Percentiles rank a stretch among this genome's conserved stretches.
These are phyloP conservation scores for Apamea crenata DNA, from an alignment of 2,888 invertebrate genomes.

Conservation along the genomic window DNA sequence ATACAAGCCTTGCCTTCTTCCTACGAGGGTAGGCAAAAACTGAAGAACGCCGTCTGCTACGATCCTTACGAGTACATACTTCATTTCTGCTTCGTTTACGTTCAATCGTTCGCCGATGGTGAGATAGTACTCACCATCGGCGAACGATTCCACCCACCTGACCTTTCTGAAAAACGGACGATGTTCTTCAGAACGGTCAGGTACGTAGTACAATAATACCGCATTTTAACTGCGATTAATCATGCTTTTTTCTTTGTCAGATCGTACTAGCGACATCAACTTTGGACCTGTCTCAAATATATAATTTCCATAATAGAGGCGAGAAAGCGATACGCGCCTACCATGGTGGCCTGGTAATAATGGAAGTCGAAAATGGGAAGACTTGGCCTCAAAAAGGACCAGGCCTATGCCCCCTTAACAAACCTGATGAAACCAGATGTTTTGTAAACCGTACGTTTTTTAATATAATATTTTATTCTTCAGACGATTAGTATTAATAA, in stretches of 20 bases:
- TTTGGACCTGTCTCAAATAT: constrained; percentile 35
- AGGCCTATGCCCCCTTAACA: constrained; percentile 8
- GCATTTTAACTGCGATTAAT: not conserved
- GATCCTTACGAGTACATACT: too few relatives aligned
- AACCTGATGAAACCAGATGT: constrained; percentile 37
- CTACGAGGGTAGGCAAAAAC: too few relatives aligned
- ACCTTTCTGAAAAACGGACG: not conserved
- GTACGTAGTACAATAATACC: not conserved
- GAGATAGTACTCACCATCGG: too few relatives aligned
- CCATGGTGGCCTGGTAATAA: constrained; percentile 9
- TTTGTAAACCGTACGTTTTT: constrained; percentile 35
- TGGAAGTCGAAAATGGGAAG: constrained; percentile 29
- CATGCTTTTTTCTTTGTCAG: not conserved
- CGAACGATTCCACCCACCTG: too few relatives aligned
- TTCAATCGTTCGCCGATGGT: too few relatives aligned
- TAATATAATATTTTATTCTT: not conserved
- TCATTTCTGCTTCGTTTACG: not conserved
- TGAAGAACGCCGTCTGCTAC: not conserved
- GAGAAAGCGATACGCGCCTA: constrained; percentile 28
- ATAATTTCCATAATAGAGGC: constrained; percentile 31
- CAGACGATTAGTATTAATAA: not conserved
- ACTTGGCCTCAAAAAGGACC: constrained; percentile 25
- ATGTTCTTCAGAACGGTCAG: not conserved
- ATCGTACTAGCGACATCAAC: constrained; percentile 16
- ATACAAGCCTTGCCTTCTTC: not conserved